phyloP scores from a whole-genome alignment of 2,113 vertebrate species.

The Salminus brasiliensis region DNA sequence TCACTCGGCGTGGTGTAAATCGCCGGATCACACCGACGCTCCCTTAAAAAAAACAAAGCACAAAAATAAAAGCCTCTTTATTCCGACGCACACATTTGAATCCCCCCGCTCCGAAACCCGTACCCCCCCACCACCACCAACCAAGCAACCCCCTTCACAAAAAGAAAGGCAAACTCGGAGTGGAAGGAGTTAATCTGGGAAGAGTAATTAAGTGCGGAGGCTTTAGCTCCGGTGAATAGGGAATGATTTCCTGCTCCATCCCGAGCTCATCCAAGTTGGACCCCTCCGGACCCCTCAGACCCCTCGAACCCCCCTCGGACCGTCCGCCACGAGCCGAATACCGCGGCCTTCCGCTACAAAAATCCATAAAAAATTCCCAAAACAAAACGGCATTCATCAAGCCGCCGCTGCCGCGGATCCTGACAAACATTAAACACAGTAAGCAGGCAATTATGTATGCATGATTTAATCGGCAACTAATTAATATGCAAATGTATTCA shows the following conservation, averaged over 20 bases:
- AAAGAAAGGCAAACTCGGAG: background rate
- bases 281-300: background rate
- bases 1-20: constrained; percentile 47
- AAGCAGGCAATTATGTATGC: constrained; percentile 94
- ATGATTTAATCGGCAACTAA: constrained; percentile 99
- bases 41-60: constrained; percentile 22
- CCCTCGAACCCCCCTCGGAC: no score
- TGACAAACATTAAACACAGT: constrained; percentile 90
- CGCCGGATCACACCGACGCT: constrained; percentile 50
- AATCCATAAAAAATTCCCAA: background rate
- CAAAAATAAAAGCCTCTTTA: constrained; percentile 40
- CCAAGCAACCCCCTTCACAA: background rate
- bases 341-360: background rate
- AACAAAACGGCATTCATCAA: constrained; percentile 83
- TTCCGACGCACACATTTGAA: constrained; percentile 45
- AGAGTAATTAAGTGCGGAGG: constrained; percentile 86
- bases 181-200: constrained; percentile 79
- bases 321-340: no score
- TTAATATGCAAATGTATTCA: constrained; percentile 99
- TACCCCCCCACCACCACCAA: no score
- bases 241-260: constrained; percentile 68
- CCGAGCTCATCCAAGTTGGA: constrained; percentile 23
- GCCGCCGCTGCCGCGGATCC: constrained; percentile 81
- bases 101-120: no score
- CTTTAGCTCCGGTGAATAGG: constrained; percentile 85